phyloP scores from a whole-genome alignment of 2,888 invertebrate genomes.

The Volucella bombylans region DNA sequence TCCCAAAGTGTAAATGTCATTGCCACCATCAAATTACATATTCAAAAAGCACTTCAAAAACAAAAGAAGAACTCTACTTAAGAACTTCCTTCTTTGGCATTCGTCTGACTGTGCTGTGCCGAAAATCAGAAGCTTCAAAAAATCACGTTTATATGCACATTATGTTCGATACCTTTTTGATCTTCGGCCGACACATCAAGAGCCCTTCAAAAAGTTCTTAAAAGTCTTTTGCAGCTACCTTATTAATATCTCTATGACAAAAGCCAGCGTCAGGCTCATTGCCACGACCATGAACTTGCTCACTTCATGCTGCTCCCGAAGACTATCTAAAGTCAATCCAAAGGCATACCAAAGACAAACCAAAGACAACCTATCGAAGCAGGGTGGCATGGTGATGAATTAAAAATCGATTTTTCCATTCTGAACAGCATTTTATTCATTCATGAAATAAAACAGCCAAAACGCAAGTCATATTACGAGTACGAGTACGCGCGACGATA shows the following conservation, averaged over 20 bases:
- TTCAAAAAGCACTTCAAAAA: constrained; percentile 67
- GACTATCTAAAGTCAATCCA: no score
- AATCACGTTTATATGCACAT: constrained; percentile 54
- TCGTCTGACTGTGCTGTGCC: constrained; percentile 28
- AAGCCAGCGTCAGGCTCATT: constrained; percentile 21
- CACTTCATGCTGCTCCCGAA: no score
- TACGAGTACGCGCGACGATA: constrained; percentile 3
- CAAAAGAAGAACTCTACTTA: constrained; percentile 24
- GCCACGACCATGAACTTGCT: constrained; percentile 64
- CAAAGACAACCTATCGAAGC: constrained; percentile 23
- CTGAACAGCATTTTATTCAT: constrained; percentile 62
- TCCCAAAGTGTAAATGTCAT: constrained; percentile 60
- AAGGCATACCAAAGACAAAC: background rate
- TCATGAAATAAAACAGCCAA: constrained; percentile 68
- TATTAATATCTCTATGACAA: constrained; percentile 28
- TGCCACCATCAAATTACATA: constrained; percentile 65
- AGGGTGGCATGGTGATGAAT: constrained; percentile 62
- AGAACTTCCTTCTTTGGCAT: constrained; percentile 67
- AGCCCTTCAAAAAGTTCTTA: constrained; percentile 49
- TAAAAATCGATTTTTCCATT: constrained; percentile 69
- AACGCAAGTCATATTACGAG: constrained; percentile 60
- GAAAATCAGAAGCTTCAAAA: constrained; percentile 54
- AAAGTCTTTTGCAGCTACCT: constrained; percentile 61
- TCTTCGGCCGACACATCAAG: constrained; percentile 70
- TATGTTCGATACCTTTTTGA: constrained; percentile 69